Percentiles rank a stretch among this genome's conserved stretches.
Conservation (phyloP, 2,888 invertebrate species). For the Andrena bucephala region DNA sequence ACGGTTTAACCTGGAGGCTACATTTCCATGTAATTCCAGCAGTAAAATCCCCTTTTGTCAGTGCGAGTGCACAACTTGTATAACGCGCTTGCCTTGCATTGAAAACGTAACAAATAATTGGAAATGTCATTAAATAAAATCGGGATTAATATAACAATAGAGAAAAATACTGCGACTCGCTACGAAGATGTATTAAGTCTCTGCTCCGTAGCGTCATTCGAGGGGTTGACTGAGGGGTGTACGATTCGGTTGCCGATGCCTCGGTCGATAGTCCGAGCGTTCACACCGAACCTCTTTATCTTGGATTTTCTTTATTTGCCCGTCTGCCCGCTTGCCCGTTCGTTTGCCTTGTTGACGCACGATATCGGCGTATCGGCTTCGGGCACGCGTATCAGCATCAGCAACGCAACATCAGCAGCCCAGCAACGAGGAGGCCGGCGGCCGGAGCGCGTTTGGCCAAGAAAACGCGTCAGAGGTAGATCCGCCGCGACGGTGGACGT, state of each 20-base stretch:
- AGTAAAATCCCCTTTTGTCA: background rate
- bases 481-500: conserved; percentile 50
- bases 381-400: conserved; percentile 72
- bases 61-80: background rate
- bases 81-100: background rate
- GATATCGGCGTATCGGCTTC: conserved; percentile 81
- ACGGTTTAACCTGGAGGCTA: background rate
- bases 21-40: background rate
- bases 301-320: conserved; percentile 73
- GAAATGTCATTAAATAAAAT: background rate
- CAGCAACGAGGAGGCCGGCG: conserved; percentile 16
- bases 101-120: background rate
- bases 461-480: conserved; percentile 38
- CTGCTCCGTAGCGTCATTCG: conserved; percentile 17
- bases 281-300: conserved; percentile 53
- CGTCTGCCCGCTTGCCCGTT: conserved; percentile 74
- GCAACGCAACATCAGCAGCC: conserved; percentile 36
- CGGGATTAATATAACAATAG: background rate
- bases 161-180: background rate
- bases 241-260: conserved; percentile 45
- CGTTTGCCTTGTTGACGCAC: conserved; percentile 82
- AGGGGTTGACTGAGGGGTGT: background rate
- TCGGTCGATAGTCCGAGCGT: conserved; percentile 46
- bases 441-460: conserved; percentile 30
- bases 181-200: background rate